Base-by-base conservation (phyloP, 1,140 invertebrate species). In the Caenorhabditis remanei region DNA sequence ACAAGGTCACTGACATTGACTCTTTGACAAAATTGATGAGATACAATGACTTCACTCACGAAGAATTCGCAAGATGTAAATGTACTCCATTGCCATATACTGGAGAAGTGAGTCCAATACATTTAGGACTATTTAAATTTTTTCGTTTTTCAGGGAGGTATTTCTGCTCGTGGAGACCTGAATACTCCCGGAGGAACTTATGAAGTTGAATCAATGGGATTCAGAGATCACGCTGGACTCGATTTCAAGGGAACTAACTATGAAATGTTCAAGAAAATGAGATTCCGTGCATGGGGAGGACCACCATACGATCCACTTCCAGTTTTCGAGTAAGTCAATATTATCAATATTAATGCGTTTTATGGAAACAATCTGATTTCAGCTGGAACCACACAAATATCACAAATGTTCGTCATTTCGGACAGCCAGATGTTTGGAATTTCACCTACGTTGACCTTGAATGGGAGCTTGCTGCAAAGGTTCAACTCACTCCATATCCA, bases 361-460 rank as follows among this genome's bases (percentile, higher is more conserved):
- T 9, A 40, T 32, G 55, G 6, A 58, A 16, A 53, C 50, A 16
- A n/a, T 0, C 19, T 56, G 19, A 16, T 55, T 96, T 96, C 90
- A 94, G 95, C 89, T 97, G 96, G 96, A 95, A 95, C 19, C 94
- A 94, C 63, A 94, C 94, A 71, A 94, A 94, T 87, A 93, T 94
- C 41, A 94, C 94, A 88, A 92, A 79, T 11, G 55, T 94, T 8
- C 93, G 94, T 5, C 96, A 96, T 89, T 90, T 94, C 88, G 96
- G 96, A 8, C 96, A 96, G 82, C 96, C 96, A 0, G 95, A 96
- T 90, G 89, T 94, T 43, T 96, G 95, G 94, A 93, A 95, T 82
- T 97, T 96, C 91, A 92, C 94, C 16, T 94, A 94, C 61, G 88
- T 94, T 24, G 90, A 93, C 61, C 91, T 93, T 83, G 90, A 93